Evolutionary conservation across 2,888 invertebrate species (phyloP).

Genomic region (Empis stercorea): DNA sequence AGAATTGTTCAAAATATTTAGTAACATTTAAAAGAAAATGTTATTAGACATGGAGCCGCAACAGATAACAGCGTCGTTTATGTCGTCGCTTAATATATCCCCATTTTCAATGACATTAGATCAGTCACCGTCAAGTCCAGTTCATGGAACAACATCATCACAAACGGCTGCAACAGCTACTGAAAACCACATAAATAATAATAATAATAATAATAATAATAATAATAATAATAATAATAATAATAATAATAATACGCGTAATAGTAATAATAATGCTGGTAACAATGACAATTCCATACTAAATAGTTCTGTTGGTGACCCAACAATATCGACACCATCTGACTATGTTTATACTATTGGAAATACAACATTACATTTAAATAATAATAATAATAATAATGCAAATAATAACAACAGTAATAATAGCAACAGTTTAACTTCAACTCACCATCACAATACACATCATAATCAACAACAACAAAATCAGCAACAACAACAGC

Average conservation of each 20-base stretch:
- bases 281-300: slow-evolving; percentile 15
- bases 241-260: slow-evolving; percentile 15
- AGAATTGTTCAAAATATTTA: background rate
- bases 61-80: slow-evolving; percentile 65
- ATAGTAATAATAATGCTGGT: slow-evolving; percentile 11
- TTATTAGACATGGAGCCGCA: slow-evolving; percentile 79
- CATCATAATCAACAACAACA: slow-evolving; percentile 27
- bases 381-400: slow-evolving; percentile 22
- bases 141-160: slow-evolving; percentile 27
- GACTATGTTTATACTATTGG: slow-evolving; percentile 38
- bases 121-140: slow-evolving; percentile 52
- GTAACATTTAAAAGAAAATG: slow-evolving; percentile 42
- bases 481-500: slow-evolving; percentile 29
- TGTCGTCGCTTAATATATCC: slow-evolving; percentile 81
- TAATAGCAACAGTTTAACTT: slow-evolving; percentile 10
- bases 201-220: slow-evolving; percentile 12
- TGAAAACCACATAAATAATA: slow-evolving; percentile 15
- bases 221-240: slow-evolving; percentile 14
- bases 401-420: slow-evolving; percentile 10
- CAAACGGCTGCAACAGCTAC: slow-evolving; percentile 14
- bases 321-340: slow-evolving; percentile 26
- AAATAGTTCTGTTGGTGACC: slow-evolving; percentile 11
- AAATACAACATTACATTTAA: slow-evolving; percentile 29
- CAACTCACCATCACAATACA: slow-evolving; percentile 19
- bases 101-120: slow-evolving; percentile 66